These are phyloP conservation scores for Engystomops pustulosus DNA, from an alignment of 2,113 vertebrate species.

Conservation along the genomic window DNA sequence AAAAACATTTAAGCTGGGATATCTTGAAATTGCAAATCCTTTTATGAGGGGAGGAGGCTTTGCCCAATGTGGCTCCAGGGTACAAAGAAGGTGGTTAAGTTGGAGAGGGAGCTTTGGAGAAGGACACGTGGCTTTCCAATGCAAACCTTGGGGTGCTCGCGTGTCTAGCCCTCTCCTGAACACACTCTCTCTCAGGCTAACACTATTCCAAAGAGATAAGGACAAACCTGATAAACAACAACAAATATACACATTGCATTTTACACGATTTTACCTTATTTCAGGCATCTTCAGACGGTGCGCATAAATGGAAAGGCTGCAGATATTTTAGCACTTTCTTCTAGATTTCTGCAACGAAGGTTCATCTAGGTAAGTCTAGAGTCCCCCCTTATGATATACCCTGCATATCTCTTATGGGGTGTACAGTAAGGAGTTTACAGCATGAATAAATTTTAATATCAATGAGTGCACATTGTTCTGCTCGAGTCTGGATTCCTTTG, in stretches of 20 bases:
- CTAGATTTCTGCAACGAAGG: not conserved
- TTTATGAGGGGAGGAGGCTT: constrained; percentile 99
- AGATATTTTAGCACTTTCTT: not conserved
- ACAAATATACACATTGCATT: not conserved
- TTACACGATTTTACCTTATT: constrained; percentile 18
- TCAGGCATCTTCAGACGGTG: not conserved
- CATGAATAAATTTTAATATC: constrained; percentile 53
- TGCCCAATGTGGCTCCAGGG: constrained; percentile 98
- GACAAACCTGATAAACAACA: constrained; percentile 3
- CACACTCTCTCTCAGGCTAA: constrained; percentile 85
- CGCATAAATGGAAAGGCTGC: constrained; percentile 10
- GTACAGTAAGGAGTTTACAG: constrained; percentile 30
- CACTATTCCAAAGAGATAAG: constrained; percentile 77
- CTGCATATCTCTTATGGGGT: not conserved
- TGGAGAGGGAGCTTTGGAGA: constrained; percentile 99
- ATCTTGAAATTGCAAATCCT: constrained; percentile 99
- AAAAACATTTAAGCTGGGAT: constrained; percentile 99
- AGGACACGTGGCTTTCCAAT: constrained; percentile 99
- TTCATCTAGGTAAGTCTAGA: not conserved
- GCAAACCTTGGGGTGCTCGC: constrained; percentile 93
- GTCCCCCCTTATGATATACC: not conserved
- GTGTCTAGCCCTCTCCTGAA: constrained; percentile 91
- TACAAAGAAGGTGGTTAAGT: constrained; percentile 99
- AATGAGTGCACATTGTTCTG: constrained; percentile 16
- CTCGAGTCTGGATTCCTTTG: constrained; percentile 6